These are phyloP conservation scores for Lutjanus argentimaculatus DNA, from an alignment of 2,797 vertebrate species.

Conservation along the genomic window DNA sequence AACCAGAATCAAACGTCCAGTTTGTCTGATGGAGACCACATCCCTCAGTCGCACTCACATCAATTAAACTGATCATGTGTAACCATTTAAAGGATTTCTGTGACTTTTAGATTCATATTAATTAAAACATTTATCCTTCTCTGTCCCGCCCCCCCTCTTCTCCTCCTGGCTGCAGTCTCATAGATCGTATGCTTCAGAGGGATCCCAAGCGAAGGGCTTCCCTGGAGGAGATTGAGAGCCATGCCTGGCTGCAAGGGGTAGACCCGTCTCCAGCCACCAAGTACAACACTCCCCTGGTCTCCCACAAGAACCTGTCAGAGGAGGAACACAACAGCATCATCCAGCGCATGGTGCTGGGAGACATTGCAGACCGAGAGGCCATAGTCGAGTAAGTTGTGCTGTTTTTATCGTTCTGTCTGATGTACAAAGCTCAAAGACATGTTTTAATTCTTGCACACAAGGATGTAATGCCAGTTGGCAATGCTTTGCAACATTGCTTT, in stretches of 20 bases:
- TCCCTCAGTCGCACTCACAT: neutral
- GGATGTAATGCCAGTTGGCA: neutral
- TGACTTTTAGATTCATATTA: neutral
- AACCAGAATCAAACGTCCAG: neutral
- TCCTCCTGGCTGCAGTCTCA: conserved; percentile 86
- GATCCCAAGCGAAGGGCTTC: conserved; percentile 95
- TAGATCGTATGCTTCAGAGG: conserved; percentile 97
- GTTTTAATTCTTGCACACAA: neutral
- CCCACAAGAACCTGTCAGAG: conserved; percentile 96
- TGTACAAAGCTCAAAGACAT: neutral
- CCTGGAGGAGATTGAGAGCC: conserved; percentile 95
- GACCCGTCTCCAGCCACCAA: conserved; percentile 98
- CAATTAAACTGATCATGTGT: neutral
- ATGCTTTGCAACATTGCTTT: neutral
- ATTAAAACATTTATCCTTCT: neutral
- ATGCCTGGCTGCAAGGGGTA: conserved; percentile 96
- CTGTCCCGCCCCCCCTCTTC: neutral
- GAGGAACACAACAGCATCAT: conserved; percentile 99
- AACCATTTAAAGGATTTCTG: neutral
- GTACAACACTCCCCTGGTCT: conserved; percentile 96
- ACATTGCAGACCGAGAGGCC: conserved; percentile 95
- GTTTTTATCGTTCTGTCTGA: neutral
- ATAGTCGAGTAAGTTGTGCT: conserved; percentile 91
- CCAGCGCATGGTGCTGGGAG: conserved; percentile 98
- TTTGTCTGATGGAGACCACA: neutral